These are phyloP conservation scores for Crocodylus rhombifer DNA, from an alignment of 2,797 vertebrate genomes.

Conservation along the genomic window DNA sequence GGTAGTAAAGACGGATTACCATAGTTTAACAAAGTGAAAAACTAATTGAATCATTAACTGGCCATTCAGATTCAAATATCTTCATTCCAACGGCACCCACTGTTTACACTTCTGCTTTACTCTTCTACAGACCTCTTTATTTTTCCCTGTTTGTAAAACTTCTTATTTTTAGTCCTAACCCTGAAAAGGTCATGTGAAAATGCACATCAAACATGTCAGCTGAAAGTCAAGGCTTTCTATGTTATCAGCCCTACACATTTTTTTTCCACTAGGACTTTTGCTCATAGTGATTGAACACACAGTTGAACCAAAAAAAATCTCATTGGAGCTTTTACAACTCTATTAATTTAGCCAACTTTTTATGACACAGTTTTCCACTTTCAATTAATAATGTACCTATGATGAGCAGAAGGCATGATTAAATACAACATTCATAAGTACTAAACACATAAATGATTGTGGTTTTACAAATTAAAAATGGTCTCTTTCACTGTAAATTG, in stretches of 20 bases:
- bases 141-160: constrained; percentile 81
- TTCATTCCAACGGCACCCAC: constrained; percentile 68
- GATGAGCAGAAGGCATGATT: background rate
- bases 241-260: background rate
- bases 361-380: background rate
- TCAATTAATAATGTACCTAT: background rate
- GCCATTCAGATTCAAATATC: constrained; percentile 88
- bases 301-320: background rate
- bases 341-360: background rate
- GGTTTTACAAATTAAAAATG: background rate
- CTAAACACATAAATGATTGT: background rate
- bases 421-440: background rate
- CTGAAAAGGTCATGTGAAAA: constrained; percentile 82
- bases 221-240: constrained; percentile 47
- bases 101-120: constrained; percentile 81
- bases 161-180: constrained; percentile 69
- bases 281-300: constrained; percentile 9
- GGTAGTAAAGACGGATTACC: constrained; percentile 85
- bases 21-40: constrained; percentile 83
- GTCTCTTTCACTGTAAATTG: constrained; percentile 6
- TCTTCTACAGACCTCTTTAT: constrained; percentile 66
- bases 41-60: constrained; percentile 88
- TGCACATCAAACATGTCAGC: constrained; percentile 4
- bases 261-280: background rate
- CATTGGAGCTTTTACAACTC: constrained; percentile 11